Evolutionary conservation across 1,140 invertebrate genomes (phyloP).

Genomic region (Scaptomyza pallida): DNA sequence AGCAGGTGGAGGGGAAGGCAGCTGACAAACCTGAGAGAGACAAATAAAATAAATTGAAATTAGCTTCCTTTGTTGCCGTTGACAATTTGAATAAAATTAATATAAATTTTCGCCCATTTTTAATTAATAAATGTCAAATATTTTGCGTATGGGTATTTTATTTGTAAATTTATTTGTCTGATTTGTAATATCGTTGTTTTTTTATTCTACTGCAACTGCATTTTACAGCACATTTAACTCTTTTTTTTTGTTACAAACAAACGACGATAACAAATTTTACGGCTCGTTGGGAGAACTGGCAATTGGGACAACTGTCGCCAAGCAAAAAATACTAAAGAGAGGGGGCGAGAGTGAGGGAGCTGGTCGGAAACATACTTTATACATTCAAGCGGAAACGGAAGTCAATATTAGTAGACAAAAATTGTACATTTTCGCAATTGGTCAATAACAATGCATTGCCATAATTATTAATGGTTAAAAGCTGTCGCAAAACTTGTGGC

Average conservation of each 20-base stretch:
- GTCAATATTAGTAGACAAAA: conserved; percentile 78
- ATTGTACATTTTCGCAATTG: conserved; percentile 58
- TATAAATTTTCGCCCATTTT: conserved; percentile 76
- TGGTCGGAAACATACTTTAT: conserved; percentile 68
- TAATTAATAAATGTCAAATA: conserved; percentile 81
- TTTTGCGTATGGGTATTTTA: conserved; percentile 64
- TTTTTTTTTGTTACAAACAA: conserved; percentile 30
- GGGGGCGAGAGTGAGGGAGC: conserved; percentile 9
- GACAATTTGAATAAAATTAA: conserved; percentile 82
- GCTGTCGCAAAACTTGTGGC: conserved; percentile 44
- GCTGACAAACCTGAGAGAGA: conserved; percentile 52
- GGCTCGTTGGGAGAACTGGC: conserved; percentile 16
- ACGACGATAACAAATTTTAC: conserved; percentile 67
- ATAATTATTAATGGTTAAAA: conserved; percentile 72
- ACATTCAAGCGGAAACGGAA: conserved; percentile 68
- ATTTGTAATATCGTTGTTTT: conserved; percentile 58
- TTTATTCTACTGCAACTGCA: conserved; percentile 35
- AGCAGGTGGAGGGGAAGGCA: not conserved
- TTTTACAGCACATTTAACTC: conserved; percentile 48
- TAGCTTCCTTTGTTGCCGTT: conserved; percentile 78
- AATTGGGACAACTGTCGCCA: conserved; percentile 32
- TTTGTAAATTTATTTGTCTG: conserved; percentile 79
- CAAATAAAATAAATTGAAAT: conserved; percentile 79
- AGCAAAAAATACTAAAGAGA: conserved; percentile 48
- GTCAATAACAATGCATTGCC: conserved; percentile 46